phyloP scores from a whole-genome alignment of 2,888 invertebrate genomes.

The Lasius fuliginosus region DNA sequence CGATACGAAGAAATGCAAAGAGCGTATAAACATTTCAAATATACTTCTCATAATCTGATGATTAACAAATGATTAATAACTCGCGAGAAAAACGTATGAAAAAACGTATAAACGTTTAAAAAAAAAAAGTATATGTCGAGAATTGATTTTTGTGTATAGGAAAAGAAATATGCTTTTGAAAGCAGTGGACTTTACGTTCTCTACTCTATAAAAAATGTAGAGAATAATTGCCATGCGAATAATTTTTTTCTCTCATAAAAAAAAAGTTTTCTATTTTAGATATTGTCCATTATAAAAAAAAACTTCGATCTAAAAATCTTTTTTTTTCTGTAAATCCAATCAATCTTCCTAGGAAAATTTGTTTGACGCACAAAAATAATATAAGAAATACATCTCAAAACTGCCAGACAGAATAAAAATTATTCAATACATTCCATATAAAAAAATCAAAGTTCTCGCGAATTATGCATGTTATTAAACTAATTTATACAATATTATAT shows the following conservation, averaged over 20 bases:
- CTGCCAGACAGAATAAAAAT: conserved; percentile 36
- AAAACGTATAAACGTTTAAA: background rate
- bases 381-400: conserved; percentile 22
- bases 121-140: background rate
- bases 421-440: background rate
- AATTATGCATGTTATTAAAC: background rate
- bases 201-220: background rate
- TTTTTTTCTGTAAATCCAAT: background rate
- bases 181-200: background rate
- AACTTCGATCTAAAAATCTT: background rate
- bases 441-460: background rate
- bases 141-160: background rate
- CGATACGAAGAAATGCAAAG: conserved; percentile 80
- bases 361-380: conserved; percentile 31
- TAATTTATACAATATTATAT: conserved; percentile 22
- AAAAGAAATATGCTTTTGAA: background rate
- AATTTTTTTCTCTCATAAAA: background rate
- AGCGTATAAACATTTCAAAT: conserved; percentile 74
- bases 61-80: background rate
- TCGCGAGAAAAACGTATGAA: background rate
- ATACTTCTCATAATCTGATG: background rate
- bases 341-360: conserved; percentile 9
- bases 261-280: background rate
- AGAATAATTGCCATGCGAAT: background rate
- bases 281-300: background rate